Percentiles rank a stretch among this genome's conserved stretches.
These are phyloP conservation scores for Paelopatides confundens DNA, from an alignment of 53 echinoderm and acorn worm species.

Conservation along the genomic window DNA sequence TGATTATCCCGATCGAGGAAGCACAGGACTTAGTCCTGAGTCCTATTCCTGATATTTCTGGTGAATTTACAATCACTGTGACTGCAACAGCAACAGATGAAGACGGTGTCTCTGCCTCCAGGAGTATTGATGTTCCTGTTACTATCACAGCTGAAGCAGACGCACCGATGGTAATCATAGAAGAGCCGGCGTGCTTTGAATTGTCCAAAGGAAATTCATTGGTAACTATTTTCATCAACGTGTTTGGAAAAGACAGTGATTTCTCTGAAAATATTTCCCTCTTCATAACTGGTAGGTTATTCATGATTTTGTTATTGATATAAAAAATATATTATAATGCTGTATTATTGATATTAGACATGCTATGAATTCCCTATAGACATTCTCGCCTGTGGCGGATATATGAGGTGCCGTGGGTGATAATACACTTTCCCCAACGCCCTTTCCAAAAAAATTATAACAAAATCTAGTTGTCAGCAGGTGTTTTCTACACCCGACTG, in stretches of 20 bases:
- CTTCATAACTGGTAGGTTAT: not conserved
- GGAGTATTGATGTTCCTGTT: not conserved
- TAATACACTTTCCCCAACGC: too few relatives aligned
- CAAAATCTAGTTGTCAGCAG: too few relatives aligned
- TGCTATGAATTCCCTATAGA: too few relatives aligned
- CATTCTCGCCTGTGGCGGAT: too few relatives aligned
- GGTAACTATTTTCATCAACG: not conserved
- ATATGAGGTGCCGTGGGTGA: too few relatives aligned
- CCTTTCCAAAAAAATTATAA: too few relatives aligned
- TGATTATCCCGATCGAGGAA: not conserved
- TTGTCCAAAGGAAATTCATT: not conserved
- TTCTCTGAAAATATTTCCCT: constrained; percentile 9
- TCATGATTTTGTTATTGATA: not conserved
- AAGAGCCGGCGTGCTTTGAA: not conserved
- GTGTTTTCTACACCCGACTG: too few relatives aligned
- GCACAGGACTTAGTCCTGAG: not conserved
- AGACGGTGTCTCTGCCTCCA: not conserved
- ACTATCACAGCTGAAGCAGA: not conserved
- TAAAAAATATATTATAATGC: not conserved
- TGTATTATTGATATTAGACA: too few relatives aligned
- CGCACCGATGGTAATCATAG: not conserved
- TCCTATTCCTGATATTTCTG: not conserved
- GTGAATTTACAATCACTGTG: not conserved
- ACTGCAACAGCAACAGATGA: not conserved
- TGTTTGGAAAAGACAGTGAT: not conserved